phyloP scores from a whole-genome alignment of 35 echinoderm and acorn worm species.

The Hemicentrotus pulcherrimus region DNA sequence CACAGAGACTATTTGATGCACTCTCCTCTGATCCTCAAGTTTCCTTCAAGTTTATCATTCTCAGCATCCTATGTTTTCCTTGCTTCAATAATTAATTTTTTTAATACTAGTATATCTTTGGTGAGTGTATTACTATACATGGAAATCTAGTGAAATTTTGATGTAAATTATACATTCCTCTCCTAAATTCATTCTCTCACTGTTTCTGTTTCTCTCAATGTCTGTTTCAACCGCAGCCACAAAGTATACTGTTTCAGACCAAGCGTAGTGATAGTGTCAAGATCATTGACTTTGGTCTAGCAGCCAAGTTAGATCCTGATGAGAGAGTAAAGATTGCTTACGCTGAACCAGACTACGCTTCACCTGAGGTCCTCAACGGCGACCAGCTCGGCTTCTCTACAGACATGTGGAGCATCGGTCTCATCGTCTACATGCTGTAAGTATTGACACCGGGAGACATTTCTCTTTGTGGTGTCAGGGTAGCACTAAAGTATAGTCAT shows the following conservation, averaged over 20 bases:
- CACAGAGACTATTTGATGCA: no score
- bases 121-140: no score
- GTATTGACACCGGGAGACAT: constrained; percentile 21
- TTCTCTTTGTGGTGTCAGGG: neutral
- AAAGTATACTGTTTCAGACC: constrained; percentile 91
- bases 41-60: no score
- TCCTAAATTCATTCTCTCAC: neutral
- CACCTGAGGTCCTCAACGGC: constrained; percentile 83
- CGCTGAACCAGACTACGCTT: constrained; percentile 73
- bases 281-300: constrained; percentile 93
- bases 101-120: no score
- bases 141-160: neutral
- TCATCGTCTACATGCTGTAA: constrained; percentile 98
- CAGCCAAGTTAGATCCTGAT: constrained; percentile 93
- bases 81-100: no score
- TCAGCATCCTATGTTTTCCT: no score
- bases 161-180: neutral
- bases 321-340: constrained; percentile 87
- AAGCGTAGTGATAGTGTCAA: constrained; percentile 77
- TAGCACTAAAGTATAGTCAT: no score
- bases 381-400: constrained; percentile 83
- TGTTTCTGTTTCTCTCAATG: neutral
- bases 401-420: constrained; percentile 98
- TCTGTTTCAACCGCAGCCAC: constrained; percentile 65
- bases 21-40: no score